Percentiles rank a stretch among this genome's conserved stretches.
phyloP scores from a whole-genome alignment of 2,888 invertebrate species.

The Trissoscelio sp. region DNA sequence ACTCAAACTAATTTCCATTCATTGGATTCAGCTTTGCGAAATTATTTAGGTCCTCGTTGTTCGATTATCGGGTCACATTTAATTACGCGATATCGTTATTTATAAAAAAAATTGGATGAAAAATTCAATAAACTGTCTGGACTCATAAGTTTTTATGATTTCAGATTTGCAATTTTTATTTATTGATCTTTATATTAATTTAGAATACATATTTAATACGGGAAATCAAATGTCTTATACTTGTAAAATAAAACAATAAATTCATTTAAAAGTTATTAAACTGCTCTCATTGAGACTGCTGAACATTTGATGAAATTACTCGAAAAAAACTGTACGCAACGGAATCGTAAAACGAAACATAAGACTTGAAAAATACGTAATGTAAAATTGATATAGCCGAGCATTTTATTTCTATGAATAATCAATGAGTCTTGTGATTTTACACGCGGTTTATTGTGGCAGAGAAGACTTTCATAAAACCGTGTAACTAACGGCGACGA shows the following conservation, averaged over 20 bases:
- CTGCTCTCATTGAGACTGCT: too few relatives aligned
- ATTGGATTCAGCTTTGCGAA: slow-evolving; percentile 37
- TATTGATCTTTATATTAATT: too few relatives aligned
- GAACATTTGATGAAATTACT: too few relatives aligned
- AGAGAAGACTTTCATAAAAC: slow-evolving; percentile 14
- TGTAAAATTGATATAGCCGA: slow-evolving; percentile 2
- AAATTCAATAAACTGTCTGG: too few relatives aligned
- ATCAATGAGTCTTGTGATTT: slow-evolving; percentile 15
- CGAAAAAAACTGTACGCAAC: neutral
- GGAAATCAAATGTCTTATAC: too few relatives aligned
- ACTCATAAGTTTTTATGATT: too few relatives aligned
- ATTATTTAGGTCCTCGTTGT: slow-evolving; percentile 30
- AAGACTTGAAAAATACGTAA: neutral
- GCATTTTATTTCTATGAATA: slow-evolving; percentile 18
- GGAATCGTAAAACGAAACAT: neutral
- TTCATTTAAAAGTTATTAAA: too few relatives aligned
- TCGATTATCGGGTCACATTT: slow-evolving; percentile 14
- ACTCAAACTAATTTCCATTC: slow-evolving; percentile 40
- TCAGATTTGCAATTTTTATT: too few relatives aligned
- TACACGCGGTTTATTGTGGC: slow-evolving; percentile 1
- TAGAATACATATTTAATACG: too few relatives aligned
- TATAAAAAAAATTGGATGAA: too few relatives aligned
- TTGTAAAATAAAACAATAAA: too few relatives aligned
- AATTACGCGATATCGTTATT: slow-evolving; percentile 14
- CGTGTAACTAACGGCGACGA: neutral